Conservation (phyloP, 2,797 vertebrate species). For the Syndactyla subalaris region DNA sequence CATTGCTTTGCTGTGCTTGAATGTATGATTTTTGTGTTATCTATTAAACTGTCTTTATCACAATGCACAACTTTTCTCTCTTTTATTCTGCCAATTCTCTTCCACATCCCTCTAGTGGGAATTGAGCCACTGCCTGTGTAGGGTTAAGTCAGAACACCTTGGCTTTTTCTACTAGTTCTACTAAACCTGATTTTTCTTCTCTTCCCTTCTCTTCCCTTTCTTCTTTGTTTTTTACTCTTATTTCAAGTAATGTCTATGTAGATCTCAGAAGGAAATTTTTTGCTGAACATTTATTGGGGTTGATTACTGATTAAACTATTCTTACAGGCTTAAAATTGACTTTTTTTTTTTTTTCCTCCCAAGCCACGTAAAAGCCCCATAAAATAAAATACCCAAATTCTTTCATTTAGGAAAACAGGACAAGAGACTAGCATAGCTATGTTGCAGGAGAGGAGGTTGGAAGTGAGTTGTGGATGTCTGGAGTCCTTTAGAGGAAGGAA, state of each 20-base stretch:
- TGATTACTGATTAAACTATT: neutral
- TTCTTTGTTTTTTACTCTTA: neutral
- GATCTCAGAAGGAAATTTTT: neutral
- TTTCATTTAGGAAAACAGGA: neutral
- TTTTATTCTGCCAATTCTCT: too few relatives aligned
- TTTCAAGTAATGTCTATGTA: neutral
- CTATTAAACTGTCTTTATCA: neutral
- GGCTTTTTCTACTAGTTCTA: neutral
- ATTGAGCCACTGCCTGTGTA: neutral
- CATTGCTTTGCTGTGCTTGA: neutral
- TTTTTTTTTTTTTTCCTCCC: neutral
- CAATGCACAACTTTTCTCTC: neutral
- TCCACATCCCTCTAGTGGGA: too few relatives aligned
- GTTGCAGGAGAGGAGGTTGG: rapidly evolving
- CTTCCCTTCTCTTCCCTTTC: neutral
- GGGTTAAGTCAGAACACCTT: neutral
- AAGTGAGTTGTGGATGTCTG: neutral
- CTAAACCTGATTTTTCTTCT: neutral
- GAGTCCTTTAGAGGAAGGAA: neutral
- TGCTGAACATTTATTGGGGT: neutral
- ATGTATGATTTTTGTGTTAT: neutral
- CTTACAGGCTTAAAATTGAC: neutral
- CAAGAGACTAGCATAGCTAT: neutral
- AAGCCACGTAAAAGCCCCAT: neutral
- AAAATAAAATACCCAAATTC: neutral